phyloP scores from a whole-genome alignment of 2,888 invertebrate genomes.

The Cataglyphis albicans region DNA sequence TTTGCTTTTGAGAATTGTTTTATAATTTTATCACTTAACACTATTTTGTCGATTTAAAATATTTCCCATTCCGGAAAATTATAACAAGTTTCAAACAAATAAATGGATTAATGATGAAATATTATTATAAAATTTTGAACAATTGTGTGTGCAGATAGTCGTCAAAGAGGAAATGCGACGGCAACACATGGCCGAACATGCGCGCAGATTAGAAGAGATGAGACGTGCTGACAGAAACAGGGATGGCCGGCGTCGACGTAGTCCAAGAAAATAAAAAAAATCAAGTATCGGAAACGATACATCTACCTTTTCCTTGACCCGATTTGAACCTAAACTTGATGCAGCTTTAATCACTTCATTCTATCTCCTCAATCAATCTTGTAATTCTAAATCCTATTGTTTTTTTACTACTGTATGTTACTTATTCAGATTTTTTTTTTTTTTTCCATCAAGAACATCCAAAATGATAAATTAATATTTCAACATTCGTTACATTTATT shows the following conservation, averaged over 20 bases:
- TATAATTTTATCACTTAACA: background rate
- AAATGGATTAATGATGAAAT: background rate
- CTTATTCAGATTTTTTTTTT: no score
- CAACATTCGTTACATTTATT: background rate
- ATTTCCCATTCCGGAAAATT: background rate
- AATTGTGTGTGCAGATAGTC: slow-evolving; percentile 89
- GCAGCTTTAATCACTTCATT: slow-evolving; percentile 38
- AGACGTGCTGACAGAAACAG: slow-evolving; percentile 87
- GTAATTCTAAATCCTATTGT: background rate
- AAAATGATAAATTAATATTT: background rate
- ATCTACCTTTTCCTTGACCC: slow-evolving; percentile 61
- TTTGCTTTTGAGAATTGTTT: background rate
- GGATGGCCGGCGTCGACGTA: slow-evolving; percentile 84
- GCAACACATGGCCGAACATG: slow-evolving; percentile 95
- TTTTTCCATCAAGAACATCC: background rate
- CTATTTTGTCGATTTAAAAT: background rate
- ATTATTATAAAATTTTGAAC: slow-evolving; percentile 46
- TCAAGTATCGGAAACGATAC: slow-evolving; percentile 53
- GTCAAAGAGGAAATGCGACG: slow-evolving; percentile 95
- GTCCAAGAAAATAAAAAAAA: slow-evolving; percentile 80
- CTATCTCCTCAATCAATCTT: background rate
- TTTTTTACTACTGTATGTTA: background rate
- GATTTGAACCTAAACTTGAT: slow-evolving; percentile 46
- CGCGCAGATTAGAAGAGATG: slow-evolving; percentile 92
- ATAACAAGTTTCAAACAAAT: background rate